Base-by-base conservation (phyloP, 1,140 invertebrate species). In the Lepeophtheirus salmonis region DNA sequence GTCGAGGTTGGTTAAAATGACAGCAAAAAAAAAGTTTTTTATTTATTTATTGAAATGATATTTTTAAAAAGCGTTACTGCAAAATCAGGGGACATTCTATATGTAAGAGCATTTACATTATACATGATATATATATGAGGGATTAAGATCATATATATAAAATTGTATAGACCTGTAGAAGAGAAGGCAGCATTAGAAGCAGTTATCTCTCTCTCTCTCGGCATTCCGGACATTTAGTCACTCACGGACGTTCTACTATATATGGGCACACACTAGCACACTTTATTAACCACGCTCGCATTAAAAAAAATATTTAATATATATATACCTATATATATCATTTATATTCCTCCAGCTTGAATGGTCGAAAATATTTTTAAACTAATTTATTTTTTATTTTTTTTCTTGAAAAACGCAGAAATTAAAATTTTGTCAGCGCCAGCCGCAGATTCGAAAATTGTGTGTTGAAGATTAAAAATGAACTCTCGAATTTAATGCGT, bases 1-100 rank as follows among this genome's bases (percentile, higher is more conserved):
- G 55, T 57, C 55, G 55, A 57, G 55, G 55, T 57, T 57, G 55
- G 55, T 57, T 30, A 57, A 57, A 57, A 57, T 57, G 55, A 25
- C 55, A 57, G 55, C 21, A n/a, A 24, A 21, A n/a, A 54, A 54
- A 23, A 16, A 14, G n/a, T 20, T n/a, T 20, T 16, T 16, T 54
- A 24, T 24, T 54, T 23, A 21, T n/a, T 16, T 54, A 23, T n/a
- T 24, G 52, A 20, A n/a, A 20, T 50, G 20, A 50, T 17, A 20
- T n/a, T 50, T 22, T 20, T n/a, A 54, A 22, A 22, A 18, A 4
- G 18, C 52, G 21, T 18, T 22, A 54, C 16, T 54, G 22, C 21
- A 22, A 2, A 20, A 16, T 20, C 21, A 17, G 22, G 23, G 14
- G 52, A 17, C 23, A 22, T 41, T n/a, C n/a, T 41, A 10, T 41